Conservation (phyloP, 2,797 vertebrate genomes). For the Enteromius argenteus region DNA sequence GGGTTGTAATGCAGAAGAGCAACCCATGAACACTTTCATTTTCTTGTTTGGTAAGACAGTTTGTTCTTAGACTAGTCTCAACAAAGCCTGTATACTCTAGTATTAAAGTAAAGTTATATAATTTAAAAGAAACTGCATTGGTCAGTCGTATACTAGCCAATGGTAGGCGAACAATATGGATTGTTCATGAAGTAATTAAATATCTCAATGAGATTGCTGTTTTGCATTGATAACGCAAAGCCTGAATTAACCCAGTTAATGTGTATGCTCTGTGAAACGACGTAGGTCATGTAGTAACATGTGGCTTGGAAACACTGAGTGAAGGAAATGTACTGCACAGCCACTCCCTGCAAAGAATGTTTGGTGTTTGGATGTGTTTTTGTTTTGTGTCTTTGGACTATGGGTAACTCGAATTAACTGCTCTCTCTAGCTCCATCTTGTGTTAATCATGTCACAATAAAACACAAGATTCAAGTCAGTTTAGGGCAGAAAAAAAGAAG, state of each 20-base stretch:
- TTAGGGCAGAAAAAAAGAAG: not conserved
- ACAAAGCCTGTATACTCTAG: not conserved
- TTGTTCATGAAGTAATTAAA: not conserved
- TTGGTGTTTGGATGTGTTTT: slow-evolving; percentile 18
- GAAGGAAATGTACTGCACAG: not conserved
- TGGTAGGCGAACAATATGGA: not conserved
- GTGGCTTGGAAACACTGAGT: slow-evolving; percentile 9
- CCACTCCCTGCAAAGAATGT: slow-evolving; percentile 39
- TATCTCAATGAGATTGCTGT: not conserved
- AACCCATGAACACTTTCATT: not conserved
- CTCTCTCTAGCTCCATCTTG: slow-evolving; percentile 22
- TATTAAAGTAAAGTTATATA: not conserved
- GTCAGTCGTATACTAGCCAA: not conserved
- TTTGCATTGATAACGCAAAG: slow-evolving; percentile 5
- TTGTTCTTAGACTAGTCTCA: slow-evolving; percentile 1
- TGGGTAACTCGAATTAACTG: not conserved
- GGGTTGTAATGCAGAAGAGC: slow-evolving; percentile 9
- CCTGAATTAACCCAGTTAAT: not conserved
- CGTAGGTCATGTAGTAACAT: slow-evolving; percentile 19
- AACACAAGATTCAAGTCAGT: not conserved
- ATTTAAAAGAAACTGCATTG: not conserved
- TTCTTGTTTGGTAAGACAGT: not conserved
- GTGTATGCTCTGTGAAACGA: not conserved
- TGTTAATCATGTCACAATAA: not conserved
- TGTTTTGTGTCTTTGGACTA: slow-evolving; percentile 4